These are phyloP conservation scores for Rhyacophila evoluta DNA, from an alignment of 2,888 invertebrate genomes.

Conservation along the genomic window DNA sequence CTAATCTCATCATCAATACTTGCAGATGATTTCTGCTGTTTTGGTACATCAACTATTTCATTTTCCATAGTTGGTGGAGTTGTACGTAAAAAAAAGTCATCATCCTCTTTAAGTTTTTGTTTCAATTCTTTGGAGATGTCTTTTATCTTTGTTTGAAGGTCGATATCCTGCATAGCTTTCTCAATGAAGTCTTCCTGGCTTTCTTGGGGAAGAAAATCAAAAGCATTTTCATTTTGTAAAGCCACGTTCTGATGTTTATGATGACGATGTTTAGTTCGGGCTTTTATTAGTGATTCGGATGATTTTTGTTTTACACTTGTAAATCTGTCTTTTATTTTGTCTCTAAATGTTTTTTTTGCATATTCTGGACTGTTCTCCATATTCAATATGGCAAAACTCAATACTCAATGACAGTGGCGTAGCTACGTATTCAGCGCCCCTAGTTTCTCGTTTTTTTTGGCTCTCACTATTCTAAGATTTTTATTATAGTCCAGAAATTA, in stretches of 20 bases:
- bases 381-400: too few relatives aligned
- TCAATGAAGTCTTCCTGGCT: slow-evolving; percentile 39
- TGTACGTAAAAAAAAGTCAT: slow-evolving; percentile 37
- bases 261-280: slow-evolving; percentile 20
- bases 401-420: too few relatives aligned
- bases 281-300: slow-evolving; percentile 40
- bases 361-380: slow-evolving; percentile 28
- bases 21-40: neutral
- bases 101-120: slow-evolving; percentile 34
- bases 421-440: too few relatives aligned
- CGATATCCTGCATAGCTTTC: slow-evolving; percentile 36
- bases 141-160: slow-evolving; percentile 27
- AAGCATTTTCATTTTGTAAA: neutral
- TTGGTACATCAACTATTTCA: slow-evolving; percentile 1
- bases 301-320: slow-evolving; percentile 48
- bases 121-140: slow-evolving; percentile 34
- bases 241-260: slow-evolving; percentile 16
- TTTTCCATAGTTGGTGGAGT: neutral
- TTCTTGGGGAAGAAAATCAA: slow-evolving; percentile 38
- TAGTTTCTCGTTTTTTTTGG: too few relatives aligned
- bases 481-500: too few relatives aligned
- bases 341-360: slow-evolving; percentile 40
- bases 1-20: neutral
- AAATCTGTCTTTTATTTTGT: slow-evolving; percentile 45
- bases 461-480: too few relatives aligned